phyloP scores from a whole-genome alignment of 2,113 vertebrate genomes.

The Xiphophorus hellerii region DNA sequence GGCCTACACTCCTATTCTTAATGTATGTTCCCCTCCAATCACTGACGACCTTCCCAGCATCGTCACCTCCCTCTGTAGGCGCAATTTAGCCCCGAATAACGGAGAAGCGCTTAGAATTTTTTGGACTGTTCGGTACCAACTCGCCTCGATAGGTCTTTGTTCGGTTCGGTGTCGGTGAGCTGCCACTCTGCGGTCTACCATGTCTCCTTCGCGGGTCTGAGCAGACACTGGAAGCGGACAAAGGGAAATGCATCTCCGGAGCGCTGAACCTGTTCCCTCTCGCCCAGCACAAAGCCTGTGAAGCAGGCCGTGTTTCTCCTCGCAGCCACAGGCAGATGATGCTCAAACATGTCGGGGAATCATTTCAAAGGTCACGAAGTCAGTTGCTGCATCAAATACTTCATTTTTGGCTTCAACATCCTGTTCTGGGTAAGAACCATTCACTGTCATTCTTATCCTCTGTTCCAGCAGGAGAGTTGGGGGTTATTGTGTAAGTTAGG shows the following conservation, averaged over 20 bases:
- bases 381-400: constrained; percentile 99
- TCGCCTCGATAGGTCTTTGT: rapidly evolving
- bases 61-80: constrained; percentile 12
- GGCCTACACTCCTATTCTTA: constrained; percentile 4
- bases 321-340: constrained; percentile 26
- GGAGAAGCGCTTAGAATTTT: not conserved
- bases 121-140: not conserved
- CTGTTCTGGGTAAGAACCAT: constrained; percentile 70
- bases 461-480: not conserved
- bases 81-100: not conserved
- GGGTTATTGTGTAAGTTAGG: not conserved
- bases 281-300: constrained; percentile 68
- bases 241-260: constrained; percentile 53
- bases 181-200: rapidly evolving
- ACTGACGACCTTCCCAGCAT: not conserved
- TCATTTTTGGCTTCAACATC: constrained; percentile 98
- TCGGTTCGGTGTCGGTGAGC: not conserved
- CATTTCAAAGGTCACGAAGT: constrained; percentile 96
- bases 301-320: constrained; percentile 59
- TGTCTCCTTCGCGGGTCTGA: not conserved
- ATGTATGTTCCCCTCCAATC: constrained; percentile 24
- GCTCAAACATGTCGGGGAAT: constrained; percentile 91
- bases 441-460: not conserved
- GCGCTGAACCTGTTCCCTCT: constrained; percentile 58
- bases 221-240: constrained; percentile 1